Conservation (phyloP, 1,140 invertebrate genomes). For the Harpegnathos saltator region DNA sequence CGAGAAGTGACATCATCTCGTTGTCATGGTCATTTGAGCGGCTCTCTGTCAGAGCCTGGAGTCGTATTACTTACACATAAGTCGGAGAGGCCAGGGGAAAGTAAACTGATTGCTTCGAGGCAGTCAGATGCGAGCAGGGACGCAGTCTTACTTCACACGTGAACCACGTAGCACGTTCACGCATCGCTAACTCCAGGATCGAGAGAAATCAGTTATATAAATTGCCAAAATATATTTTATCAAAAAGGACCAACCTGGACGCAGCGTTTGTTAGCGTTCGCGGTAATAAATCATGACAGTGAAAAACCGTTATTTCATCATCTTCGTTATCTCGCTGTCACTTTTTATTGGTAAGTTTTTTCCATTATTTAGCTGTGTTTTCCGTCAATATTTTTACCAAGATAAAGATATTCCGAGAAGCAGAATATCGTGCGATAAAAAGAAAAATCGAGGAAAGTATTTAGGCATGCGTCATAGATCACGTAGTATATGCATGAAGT, state of each 20-base stretch:
- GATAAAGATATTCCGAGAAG: not conserved
- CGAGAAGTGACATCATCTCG: constrained; percentile 58
- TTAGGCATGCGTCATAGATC: not conserved
- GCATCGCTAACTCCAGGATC: no score
- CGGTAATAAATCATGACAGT: constrained; percentile 7
- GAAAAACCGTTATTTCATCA: constrained; percentile 7
- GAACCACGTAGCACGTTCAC: not conserved
- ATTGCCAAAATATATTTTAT: not conserved
- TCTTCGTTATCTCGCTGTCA: not conserved
- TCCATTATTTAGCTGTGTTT: not conserved
- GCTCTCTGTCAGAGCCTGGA: constrained; percentile 45
- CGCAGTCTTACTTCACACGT: constrained; percentile 67
- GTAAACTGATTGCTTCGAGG: constrained; percentile 53
- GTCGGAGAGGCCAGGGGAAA: constrained; percentile 68
- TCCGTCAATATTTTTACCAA: not conserved
- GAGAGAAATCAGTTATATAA: not conserved
- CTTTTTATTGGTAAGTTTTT: constrained; percentile 27
- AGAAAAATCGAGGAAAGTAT: constrained; percentile 1
- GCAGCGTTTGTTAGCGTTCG: not conserved
- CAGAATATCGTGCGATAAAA: not conserved
- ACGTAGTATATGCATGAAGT: not conserved
- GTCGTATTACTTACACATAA: constrained; percentile 48
- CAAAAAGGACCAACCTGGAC: not conserved
- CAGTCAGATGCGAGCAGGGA: constrained; percentile 37
- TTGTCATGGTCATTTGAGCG: constrained; percentile 3